A percentile compares a stretch with the other conserved stretches of the same genome.
These are phyloP conservation scores for Bombus haemorrhoidalis DNA, from an alignment of 1,140 invertebrate species.

Conservation along the genomic window DNA sequence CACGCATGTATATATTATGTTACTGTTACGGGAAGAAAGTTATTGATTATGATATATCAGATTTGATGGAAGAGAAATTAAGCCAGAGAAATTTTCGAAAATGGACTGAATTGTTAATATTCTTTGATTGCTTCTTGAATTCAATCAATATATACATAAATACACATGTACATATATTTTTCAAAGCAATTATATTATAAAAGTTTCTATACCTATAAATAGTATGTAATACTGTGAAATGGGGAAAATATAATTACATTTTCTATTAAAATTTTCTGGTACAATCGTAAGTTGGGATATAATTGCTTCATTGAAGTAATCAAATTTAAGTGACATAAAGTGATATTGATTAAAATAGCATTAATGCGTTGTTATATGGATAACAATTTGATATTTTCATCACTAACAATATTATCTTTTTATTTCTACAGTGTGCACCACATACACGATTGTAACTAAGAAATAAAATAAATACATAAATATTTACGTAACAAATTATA, in stretches of 20 bases:
- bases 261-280: conserved; percentile 65
- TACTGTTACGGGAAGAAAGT: conserved; percentile 46
- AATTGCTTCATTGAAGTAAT: conserved; percentile 56
- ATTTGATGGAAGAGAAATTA: conserved; percentile 23
- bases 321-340: conserved; percentile 57
- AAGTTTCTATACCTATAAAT: conserved; percentile 55
- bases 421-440: conserved; percentile 76
- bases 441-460: conserved; percentile 72
- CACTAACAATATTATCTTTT: conserved; percentile 74
- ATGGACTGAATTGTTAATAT: conserved; percentile 69
- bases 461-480: conserved; percentile 74
- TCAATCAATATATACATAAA: conserved; percentile 54
- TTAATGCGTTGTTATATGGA: conserved; percentile 68
- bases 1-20: conserved; percentile 73
- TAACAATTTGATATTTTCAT: conserved; percentile 74
- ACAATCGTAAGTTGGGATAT: conserved; percentile 56
- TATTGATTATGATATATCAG: conserved; percentile 41
- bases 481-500: conserved; percentile 75
- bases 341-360: conserved; percentile 61
- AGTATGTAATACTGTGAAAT: conserved; percentile 57
- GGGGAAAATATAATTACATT: conserved; percentile 65
- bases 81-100: conserved; percentile 41
- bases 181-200: conserved; percentile 37
- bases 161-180: conserved; percentile 53
- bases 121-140: conserved; percentile 55